These are phyloP conservation scores for Dioctria rufipes DNA, from an alignment of 2,888 invertebrate species.

Conservation along the genomic window DNA sequence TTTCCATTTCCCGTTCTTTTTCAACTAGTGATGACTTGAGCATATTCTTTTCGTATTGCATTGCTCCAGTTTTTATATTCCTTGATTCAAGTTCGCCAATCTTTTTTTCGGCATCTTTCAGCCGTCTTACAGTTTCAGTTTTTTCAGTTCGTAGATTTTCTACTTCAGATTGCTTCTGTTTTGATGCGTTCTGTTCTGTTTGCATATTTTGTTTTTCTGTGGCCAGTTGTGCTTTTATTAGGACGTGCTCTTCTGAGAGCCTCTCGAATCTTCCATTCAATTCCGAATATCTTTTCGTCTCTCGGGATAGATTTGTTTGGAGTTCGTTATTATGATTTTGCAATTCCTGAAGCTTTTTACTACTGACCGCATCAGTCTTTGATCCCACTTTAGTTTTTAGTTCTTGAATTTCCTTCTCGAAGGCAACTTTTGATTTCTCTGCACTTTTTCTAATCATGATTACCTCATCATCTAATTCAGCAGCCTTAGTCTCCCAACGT, in stretches of 20 bases:
- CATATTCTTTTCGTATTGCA: slow-evolving; percentile 78
- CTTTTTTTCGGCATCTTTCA: slow-evolving; percentile 67
- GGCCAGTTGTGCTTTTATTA: slow-evolving; percentile 85
- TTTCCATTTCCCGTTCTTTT: slow-evolving; percentile 81
- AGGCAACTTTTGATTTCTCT: slow-evolving; percentile 78
- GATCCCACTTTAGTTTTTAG: slow-evolving; percentile 77
- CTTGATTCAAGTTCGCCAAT: slow-evolving; percentile 67
- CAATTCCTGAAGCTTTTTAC: slow-evolving; percentile 78
- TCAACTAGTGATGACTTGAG: slow-evolving; percentile 82
- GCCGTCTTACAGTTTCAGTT: slow-evolving; percentile 65
- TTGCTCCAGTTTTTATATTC: slow-evolving; percentile 64
- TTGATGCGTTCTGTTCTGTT: slow-evolving; percentile 68
- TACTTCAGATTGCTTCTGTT: slow-evolving; percentile 65
- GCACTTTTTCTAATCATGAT: slow-evolving; percentile 75
- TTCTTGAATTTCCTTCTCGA: slow-evolving; percentile 84
- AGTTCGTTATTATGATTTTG: slow-evolving; percentile 74
- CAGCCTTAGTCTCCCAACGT: slow-evolving; percentile 77
- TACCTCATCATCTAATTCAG: slow-evolving; percentile 76
- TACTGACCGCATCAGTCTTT: slow-evolving; percentile 78
- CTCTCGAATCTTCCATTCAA: slow-evolving; percentile 87
- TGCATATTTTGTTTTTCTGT: slow-evolving; percentile 87
- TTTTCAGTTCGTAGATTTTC: slow-evolving; percentile 67
- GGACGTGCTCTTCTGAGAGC: slow-evolving; percentile 87
- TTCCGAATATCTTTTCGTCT: slow-evolving; percentile 84
- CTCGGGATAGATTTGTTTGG: slow-evolving; percentile 78